These are phyloP conservation scores for Oreohelix idahoensis DNA, from an alignment of 1,140 invertebrate species.

Conservation along the genomic window DNA sequence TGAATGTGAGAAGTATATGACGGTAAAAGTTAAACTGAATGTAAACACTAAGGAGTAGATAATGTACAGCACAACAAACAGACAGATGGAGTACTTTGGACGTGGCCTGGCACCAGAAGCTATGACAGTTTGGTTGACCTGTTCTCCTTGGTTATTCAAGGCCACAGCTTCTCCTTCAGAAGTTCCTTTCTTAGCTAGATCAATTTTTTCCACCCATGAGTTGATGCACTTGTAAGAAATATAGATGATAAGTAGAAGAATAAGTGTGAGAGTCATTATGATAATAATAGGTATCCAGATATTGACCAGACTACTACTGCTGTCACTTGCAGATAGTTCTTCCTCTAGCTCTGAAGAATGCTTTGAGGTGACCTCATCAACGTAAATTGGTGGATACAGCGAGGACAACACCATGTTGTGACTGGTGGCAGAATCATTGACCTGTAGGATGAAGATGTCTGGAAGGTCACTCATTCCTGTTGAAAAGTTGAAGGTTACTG, in stretches of 20 bases:
- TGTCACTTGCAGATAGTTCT: not conserved
- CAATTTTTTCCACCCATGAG: not conserved
- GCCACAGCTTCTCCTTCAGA: conserved; percentile 31
- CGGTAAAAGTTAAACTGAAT: conserved; percentile 56
- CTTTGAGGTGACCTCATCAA: conserved; percentile 30
- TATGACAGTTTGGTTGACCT: conserved; percentile 12
- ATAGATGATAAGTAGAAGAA: conserved; percentile 45
- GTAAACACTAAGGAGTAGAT: conserved; percentile 62
- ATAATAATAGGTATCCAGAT: conserved; percentile 57
- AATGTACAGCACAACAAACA: conserved; percentile 56
- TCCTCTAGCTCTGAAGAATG: conserved; percentile 34
- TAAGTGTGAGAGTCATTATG: conserved; percentile 44
- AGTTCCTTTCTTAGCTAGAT: not conserved
- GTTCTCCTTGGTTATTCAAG: conserved; percentile 42
- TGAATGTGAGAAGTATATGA: conserved; percentile 56
- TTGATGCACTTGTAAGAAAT: conserved; percentile 47
- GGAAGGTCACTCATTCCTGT: conserved; percentile 48
- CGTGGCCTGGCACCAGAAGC: conserved; percentile 14
- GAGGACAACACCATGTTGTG: conserved; percentile 58
- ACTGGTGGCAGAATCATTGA: conserved; percentile 58
- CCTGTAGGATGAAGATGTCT: conserved; percentile 56
- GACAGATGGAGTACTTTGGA: conserved; percentile 46
- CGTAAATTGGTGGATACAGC: conserved; percentile 39
- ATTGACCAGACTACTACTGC: not conserved
- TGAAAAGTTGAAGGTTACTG: conserved; percentile 50